Conservation (phyloP, 2,888 invertebrate species). For the Dendrolimus houi region DNA sequence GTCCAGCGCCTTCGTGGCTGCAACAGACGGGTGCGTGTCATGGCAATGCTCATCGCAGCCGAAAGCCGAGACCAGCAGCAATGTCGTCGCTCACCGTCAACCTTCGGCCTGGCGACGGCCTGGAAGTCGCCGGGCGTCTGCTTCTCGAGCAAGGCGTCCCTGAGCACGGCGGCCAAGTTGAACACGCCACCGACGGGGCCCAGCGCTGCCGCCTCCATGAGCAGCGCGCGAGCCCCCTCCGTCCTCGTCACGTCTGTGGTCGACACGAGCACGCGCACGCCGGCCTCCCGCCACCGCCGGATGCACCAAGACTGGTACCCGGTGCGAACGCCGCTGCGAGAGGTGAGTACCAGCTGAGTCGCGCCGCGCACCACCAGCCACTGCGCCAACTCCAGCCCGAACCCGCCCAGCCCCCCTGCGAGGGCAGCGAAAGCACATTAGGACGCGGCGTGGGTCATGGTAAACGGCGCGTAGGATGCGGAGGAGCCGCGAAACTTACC, state of each 20-base stretch:
- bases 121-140: constrained; percentile 88
- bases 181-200: constrained; percentile 92
- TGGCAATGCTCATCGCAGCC: constrained; percentile 58
- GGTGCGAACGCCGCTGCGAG: constrained; percentile 91
- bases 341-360: constrained; percentile 88
- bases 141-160: constrained; percentile 92
- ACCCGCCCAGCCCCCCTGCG: constrained; percentile 92
- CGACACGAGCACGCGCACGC: constrained; percentile 79
- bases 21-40: constrained; percentile 34
- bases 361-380: constrained; percentile 95
- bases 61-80: neutral
- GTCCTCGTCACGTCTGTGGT: constrained; percentile 75
- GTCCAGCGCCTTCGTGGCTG: constrained; percentile 88
- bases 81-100: constrained; percentile 70
- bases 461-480: too few species aligned
- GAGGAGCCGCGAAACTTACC: constrained; percentile 49
- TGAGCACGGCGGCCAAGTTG: constrained; percentile 94
- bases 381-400: constrained; percentile 94
- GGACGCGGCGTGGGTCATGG: too few species aligned
- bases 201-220: constrained; percentile 77
- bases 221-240: constrained; percentile 78
- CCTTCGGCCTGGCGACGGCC: constrained; percentile 89
- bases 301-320: constrained; percentile 95
- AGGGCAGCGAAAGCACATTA: neutral
- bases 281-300: constrained; percentile 72